Evolutionary conservation across 2,113 vertebrate genomes (phyloP), one percentile per base, ranked within the genome.

Genomic region (Myanophis thanlyinensis): DNA sequence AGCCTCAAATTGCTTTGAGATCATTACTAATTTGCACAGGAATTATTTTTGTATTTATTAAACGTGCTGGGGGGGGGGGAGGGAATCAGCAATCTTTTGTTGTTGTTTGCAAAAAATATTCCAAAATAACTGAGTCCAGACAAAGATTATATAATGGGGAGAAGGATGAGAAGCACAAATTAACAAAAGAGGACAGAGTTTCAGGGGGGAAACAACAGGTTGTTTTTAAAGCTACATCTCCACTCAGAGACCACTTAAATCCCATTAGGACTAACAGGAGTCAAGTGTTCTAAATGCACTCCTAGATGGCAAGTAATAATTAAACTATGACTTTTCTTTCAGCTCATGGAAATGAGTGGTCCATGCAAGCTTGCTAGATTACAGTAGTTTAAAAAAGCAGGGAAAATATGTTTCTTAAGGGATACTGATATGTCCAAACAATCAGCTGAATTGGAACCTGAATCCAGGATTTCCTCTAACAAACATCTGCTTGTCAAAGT

Each of bases 21-120:
- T 40, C 88, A 44, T 89, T 52, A 92, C 22, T 88, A 80, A 89
- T 92, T 92, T 92, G 91, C 67, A 89, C 67, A 46, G 30, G 59
- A 85, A 48, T 56, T 30, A 20, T 30, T 73, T 80, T 67, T 49
- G 25, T 89, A 89, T 92, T 89, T 56, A 89, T 92, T 92, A 85
- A 89, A 92, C 22, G 48, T 89, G 67, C 30, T 59, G 5, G 53
- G 12, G 25, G 25, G 25, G 2, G 12, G 18, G 20, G 18, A 40
- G 27, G 18, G 25, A 51, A 47, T n/a, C 27, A 22, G 1, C 25
- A 10, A 3, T 6, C 47, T 10, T 59, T 86, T 49, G 3, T 40
- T 2, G 46, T 54, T 48, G 54, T 89, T 54, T 89, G 51, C 44
- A 56, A 54, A 67, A 67, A 67, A 67, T 3, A 12, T 67, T 67